These are phyloP conservation scores for Parelbella ahira DNA, from an alignment of 2,888 invertebrate genomes.

Conservation along the genomic window DNA sequence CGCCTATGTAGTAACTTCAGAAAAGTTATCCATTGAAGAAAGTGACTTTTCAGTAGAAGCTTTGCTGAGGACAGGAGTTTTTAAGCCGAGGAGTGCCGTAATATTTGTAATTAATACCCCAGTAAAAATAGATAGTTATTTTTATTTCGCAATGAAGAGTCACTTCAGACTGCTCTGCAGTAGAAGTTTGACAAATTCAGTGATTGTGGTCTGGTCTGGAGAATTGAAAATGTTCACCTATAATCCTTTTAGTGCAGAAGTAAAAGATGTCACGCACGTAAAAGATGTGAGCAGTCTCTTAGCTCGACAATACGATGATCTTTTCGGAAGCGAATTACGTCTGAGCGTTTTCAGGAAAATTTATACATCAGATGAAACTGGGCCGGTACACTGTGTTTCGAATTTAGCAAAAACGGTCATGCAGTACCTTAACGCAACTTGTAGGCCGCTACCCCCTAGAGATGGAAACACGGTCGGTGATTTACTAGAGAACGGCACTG, in stretches of 20 bases:
- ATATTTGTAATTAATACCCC: slow-evolving; percentile 61
- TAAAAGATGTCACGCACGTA: slow-evolving; percentile 58
- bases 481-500: slow-evolving; percentile 61
- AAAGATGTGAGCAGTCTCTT: slow-evolving; percentile 51
- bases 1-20: slow-evolving; percentile 62
- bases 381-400: slow-evolving; percentile 53
- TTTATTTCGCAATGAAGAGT: slow-evolving; percentile 54
- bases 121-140: slow-evolving; percentile 53
- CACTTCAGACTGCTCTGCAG: slow-evolving; percentile 77
- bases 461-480: slow-evolving; percentile 68
- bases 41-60: slow-evolving; percentile 56
- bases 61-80: slow-evolving; percentile 60
- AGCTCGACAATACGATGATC: slow-evolving; percentile 50
- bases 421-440: slow-evolving; percentile 58
- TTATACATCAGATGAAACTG: slow-evolving; percentile 48
- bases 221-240: slow-evolving; percentile 70
- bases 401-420: slow-evolving; percentile 53
- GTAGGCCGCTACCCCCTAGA: slow-evolving; percentile 54
- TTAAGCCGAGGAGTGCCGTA: slow-evolving; percentile 63
- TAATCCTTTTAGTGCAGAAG: slow-evolving; percentile 67
- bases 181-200: slow-evolving; percentile 74
- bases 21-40: slow-evolving; percentile 48
- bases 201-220: slow-evolving; percentile 53
- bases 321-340: slow-evolving; percentile 52
- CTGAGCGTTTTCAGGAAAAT: slow-evolving; percentile 62